A percentile compares a stretch with the other conserved stretches of the same genome.
Conservation (phyloP, 1,140 invertebrate species). For the Pogonus chalceus region DNA sequence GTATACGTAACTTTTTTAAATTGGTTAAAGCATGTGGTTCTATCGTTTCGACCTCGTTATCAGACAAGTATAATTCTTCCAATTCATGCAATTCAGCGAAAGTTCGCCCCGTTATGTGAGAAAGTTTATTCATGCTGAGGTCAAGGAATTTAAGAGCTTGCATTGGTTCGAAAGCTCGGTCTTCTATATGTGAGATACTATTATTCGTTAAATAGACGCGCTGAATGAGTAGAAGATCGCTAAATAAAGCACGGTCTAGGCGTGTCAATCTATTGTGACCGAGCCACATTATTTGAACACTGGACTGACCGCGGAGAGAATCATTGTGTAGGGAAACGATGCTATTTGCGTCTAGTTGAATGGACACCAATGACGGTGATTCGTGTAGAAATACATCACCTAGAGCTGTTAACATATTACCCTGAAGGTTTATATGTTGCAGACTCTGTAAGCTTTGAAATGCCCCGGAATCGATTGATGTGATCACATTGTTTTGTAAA, state of each 20-base stretch:
- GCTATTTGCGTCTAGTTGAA: constrained; percentile 77
- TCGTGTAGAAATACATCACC: constrained; percentile 71
- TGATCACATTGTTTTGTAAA: constrained; percentile 77
- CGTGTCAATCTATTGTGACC: constrained; percentile 69
- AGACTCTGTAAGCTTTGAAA: constrained; percentile 70
- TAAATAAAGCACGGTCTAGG: constrained; percentile 60
- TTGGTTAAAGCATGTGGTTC: constrained; percentile 48
- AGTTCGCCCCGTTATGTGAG: constrained; percentile 51
- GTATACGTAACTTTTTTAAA: constrained; percentile 45
- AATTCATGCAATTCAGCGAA: constrained; percentile 59
- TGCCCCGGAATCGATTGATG: constrained; percentile 69
- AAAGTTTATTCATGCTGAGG: constrained; percentile 62
- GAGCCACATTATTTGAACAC: constrained; percentile 78
- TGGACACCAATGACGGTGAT: constrained; percentile 66
- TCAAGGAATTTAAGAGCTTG: constrained; percentile 66
- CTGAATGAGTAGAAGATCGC: constrained; percentile 62
- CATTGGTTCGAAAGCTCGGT: constrained; percentile 65
- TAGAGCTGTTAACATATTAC: constrained; percentile 63
- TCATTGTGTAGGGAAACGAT: constrained; percentile 66
- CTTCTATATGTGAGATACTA: constrained; percentile 66
- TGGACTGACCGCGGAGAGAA: constrained; percentile 65
- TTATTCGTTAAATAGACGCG: constrained; percentile 77
- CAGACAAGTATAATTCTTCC: constrained; percentile 52
- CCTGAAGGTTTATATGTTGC: constrained; percentile 81
- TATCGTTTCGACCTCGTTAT: constrained; percentile 45